Percentiles rank a stretch among this genome's conserved stretches.
Conservation (phyloP, 2,797 vertebrate genomes). For the Xerus rutilus region DNA sequence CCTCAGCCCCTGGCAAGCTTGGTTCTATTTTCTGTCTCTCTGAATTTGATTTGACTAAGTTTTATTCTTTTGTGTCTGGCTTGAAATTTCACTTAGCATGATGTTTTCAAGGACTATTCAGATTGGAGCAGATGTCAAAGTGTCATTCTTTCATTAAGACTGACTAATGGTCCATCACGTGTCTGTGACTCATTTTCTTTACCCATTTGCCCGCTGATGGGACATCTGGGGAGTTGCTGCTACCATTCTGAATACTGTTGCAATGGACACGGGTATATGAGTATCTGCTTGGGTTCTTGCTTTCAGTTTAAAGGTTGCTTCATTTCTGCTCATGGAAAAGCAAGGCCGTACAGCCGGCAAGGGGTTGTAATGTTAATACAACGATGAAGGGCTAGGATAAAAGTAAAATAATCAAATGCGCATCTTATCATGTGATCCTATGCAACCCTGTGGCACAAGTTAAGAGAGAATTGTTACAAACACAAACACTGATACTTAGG, state of each 20-base stretch:
- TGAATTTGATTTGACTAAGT: neutral
- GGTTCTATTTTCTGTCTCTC: neutral
- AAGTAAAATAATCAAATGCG: neutral
- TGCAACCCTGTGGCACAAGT: neutral
- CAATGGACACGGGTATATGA: neutral
- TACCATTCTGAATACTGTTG: too few species aligned
- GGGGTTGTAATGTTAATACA: too few species aligned
- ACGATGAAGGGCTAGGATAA: neutral
- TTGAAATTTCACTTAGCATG: neutral
- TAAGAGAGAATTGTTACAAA: neutral
- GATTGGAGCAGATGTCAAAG: neutral
- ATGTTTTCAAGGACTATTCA: neutral
- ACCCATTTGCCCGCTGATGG: fast-evolving
- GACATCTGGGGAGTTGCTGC: fast-evolving
- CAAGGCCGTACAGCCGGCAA: too few species aligned
- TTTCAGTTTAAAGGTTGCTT: neutral
- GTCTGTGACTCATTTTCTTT: neutral
- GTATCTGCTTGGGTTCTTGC: neutral
- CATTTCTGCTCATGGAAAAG: neutral
- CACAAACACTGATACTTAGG: fast-evolving
- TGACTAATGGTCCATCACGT: neutral
- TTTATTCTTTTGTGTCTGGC: neutral
- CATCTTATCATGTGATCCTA: neutral
- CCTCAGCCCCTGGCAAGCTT: neutral
- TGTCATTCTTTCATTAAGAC: neutral